These are phyloP conservation scores for Epinephelus moara DNA, from an alignment of 2,113 vertebrate species.

Conservation along the genomic window DNA sequence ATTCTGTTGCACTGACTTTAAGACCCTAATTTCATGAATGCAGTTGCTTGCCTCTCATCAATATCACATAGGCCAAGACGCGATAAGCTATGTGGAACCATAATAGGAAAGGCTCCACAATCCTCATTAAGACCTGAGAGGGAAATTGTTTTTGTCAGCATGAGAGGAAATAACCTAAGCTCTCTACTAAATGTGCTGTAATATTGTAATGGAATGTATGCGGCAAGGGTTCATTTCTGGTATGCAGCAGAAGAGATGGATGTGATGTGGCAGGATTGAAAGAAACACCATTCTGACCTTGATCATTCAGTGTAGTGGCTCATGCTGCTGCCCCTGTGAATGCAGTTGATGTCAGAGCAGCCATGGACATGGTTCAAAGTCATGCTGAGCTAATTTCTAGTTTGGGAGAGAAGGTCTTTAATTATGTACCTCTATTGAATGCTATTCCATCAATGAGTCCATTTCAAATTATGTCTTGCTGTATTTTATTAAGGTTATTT, in stretches of 20 bases:
- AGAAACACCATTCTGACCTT: constrained; percentile 58
- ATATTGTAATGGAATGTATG: constrained; percentile 67
- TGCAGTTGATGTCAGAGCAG: too few relatives aligned
- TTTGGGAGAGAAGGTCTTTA: background rate
- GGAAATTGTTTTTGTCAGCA: constrained; percentile 76
- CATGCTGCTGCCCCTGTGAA: constrained; percentile 5
- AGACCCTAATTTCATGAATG: constrained; percentile 67
- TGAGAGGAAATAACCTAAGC: constrained; percentile 70
- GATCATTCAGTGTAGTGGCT: constrained; percentile 27
- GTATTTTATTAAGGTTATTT: background rate
- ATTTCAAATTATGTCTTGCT: background rate
- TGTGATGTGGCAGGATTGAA: constrained; percentile 30
- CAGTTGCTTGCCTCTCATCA: constrained; percentile 70
- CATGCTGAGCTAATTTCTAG: background rate
- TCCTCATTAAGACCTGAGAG: constrained; percentile 73
- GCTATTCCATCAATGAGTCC: background rate
- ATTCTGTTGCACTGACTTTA: constrained; percentile 60
- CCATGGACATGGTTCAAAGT: too few relatives aligned
- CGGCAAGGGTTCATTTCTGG: constrained; percentile 56
- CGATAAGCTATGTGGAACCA: constrained; percentile 62
- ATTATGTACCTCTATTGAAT: background rate
- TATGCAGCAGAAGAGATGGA: constrained; percentile 47
- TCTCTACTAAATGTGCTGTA: constrained; percentile 67
- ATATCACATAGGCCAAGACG: constrained; percentile 65
- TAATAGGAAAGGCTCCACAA: constrained; percentile 73